Conservation (phyloP, 2,797 vertebrate species). For the Leptoclinus maculatus region DNA sequence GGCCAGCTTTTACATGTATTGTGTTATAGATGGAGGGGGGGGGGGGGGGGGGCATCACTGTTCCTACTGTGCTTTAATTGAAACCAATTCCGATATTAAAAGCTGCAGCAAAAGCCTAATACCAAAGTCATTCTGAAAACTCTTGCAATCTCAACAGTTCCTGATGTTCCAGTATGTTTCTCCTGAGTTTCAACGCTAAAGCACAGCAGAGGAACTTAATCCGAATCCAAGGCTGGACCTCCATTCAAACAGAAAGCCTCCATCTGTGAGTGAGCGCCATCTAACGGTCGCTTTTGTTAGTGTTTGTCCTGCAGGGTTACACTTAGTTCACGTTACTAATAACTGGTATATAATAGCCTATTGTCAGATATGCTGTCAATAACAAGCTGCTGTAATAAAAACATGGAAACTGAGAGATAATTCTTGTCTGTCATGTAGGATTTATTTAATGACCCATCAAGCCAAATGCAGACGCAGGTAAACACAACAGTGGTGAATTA, state of each 20-base stretch:
- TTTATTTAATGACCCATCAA: conserved; percentile 50
- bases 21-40: not conserved
- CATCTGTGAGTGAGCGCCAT: conserved; percentile 58
- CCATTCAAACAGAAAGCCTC: not conserved
- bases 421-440: not conserved
- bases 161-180: not conserved
- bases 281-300: conserved; percentile 47
- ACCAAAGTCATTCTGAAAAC: not conserved
- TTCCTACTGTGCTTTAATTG: not conserved
- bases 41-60: not conserved
- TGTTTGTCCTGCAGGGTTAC: not conserved
- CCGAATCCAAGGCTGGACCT: not conserved
- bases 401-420: not conserved
- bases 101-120: not conserved
- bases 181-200: not conserved
- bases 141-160: not conserved
- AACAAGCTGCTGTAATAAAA: not conserved
- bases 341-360: not conserved
- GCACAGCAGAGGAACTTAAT: conserved; percentile 3
- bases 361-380: not conserved
- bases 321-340: not conserved
- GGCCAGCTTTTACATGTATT: not conserved
- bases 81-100: not conserved
- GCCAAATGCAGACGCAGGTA: conserved; percentile 23
- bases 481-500: conserved; percentile 5